Evolutionary conservation across 2,797 vertebrate genomes (phyloP), one percentile per base, ranked within the genome.

Genomic region (Peromyscus aztecus): DNA sequence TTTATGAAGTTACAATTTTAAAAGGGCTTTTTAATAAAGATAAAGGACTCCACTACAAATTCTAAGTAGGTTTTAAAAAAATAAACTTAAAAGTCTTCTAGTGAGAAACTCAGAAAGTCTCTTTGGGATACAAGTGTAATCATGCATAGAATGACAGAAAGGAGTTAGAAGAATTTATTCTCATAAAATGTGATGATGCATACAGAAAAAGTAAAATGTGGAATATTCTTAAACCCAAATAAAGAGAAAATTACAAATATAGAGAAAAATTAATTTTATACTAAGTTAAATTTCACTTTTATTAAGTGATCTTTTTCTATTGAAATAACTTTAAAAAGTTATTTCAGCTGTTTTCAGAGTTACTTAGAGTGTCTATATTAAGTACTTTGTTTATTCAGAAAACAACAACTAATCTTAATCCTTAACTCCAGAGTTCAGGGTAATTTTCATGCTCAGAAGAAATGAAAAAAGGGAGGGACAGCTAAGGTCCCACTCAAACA

Each of bases 181-280:
- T 92, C 67, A 59, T 81, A 12, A 13, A 27, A 19, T 84, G 67
- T 90, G 6, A 84, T 81, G 11, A 57, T 21, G 31, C 4, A 49
- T 69, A 3, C 73, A 52, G 7, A n/a, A 37, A 57, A 84, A 52
- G 69, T 81, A 67, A 80, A 61, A 16, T 13, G 1, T 49, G 80
- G n/a, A n/a, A 89, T 82, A 27, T 75, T 21, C 83, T 94, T 84
- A 89, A 8, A 92, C 88, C 83, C 78, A 29, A 95, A 88, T 90
- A 94, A 83, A 92, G 14, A 83, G 57, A 84, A 93, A 12, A 82
- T 73, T 85, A 34, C 49, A 96, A 96, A 86, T 57, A 49, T 40
- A 5, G 21, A 69, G 40, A 85, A 52, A 92, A 61, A 69, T 91
- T 97, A 17, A 88, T 76, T 86, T 71, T n/a, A 71, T 52, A 37